Evolutionary conservation across 2,113 vertebrate genomes (phyloP), one percentile per base, ranked within the genome.

Genomic region (Lepus europaeus): DNA sequence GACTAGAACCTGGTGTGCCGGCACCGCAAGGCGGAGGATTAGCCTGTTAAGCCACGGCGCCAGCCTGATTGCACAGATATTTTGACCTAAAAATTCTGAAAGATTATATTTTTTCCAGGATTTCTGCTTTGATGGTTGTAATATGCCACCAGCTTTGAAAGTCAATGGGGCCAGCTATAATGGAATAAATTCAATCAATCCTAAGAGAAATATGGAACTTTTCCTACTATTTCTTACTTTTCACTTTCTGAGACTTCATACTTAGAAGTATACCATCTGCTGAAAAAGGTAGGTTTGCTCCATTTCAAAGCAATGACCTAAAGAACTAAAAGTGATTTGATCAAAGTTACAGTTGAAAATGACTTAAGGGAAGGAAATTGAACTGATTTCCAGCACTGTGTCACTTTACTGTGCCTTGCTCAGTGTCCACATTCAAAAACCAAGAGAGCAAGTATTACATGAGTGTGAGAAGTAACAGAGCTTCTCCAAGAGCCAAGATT

Each of bases 81-180:
- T 93, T 92, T 87, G 27, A 90, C 22, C 53, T 85, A 82, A 36
- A 77, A 22, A 90, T 51, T 89, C 8, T 86, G 31, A 33, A 25
- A 81, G 8, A 23, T 82, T 70, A 56, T 91, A 61, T 64, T 83
- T 88, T 77, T 82, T 88, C 49, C 10, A 85, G 49, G 23, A 49
- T 70, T 49, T 17, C 22, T 78, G 27, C 33, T 82, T 25, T 72
- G 23, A 64, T 76, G 7, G 10, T 78, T 45, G 0, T 53, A 69
- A 33, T 31, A 76, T 76, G 16, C 8, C 25, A 39, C 73, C 29
- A 93, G 73, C 3, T 23, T 73, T 93, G 56, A 64, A 87, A 90
- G 27, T 92, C 73, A 90, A 81, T 70, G 70, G 3, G 8, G 66
- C 8, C n/a, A 89, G 63, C 2, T 64, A 86, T 19, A 36, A 22